These are phyloP conservation scores for Drepanosiphum platanoidis DNA, from an alignment of 2,888 invertebrate species.

Conservation along the genomic window DNA sequence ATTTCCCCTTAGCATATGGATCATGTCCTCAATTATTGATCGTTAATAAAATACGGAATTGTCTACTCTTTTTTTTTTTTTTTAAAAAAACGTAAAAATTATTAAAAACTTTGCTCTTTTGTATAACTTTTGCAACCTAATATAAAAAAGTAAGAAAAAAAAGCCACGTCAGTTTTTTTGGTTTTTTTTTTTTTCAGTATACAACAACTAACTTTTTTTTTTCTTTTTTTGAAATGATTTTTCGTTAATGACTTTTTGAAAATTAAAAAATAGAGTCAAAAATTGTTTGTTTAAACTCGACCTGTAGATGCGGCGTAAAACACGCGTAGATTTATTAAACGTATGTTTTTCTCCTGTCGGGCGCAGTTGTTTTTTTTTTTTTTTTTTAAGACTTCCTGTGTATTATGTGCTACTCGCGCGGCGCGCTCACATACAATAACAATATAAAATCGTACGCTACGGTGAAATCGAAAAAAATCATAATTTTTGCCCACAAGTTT, in stretches of 20 bases:
- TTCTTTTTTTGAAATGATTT: conserved; percentile 15
- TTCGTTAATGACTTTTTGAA: neutral
- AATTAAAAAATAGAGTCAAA: neutral
- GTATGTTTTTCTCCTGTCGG: neutral
- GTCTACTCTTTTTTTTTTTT: too few relatives aligned
- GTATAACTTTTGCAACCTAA: conserved; percentile 16
- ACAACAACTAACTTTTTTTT: neutral
- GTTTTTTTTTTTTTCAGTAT: neutral
- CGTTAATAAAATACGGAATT: conserved; percentile 26
- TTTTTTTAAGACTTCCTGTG: conserved; percentile 3
- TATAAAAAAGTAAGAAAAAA: conserved; percentile 11
- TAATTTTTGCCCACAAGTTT: conserved; percentile 31
- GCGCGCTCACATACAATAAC: neutral
- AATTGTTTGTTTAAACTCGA: neutral
- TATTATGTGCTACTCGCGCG: neutral
- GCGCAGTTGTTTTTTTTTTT: neutral
- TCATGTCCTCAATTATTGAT: neutral
- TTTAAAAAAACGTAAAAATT: conserved; percentile 1
- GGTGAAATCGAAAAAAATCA: neutral
- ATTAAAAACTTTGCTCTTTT: conserved; percentile 17
- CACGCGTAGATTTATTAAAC: neutral
- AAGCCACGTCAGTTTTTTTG: neutral
- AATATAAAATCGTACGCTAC: too few relatives aligned
- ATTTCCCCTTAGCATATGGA: conserved; percentile 1
- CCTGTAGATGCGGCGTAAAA: neutral